Evolutionary conservation across 2,113 vertebrate genomes (phyloP).

Genomic region (Trinectes maculatus): DNA sequence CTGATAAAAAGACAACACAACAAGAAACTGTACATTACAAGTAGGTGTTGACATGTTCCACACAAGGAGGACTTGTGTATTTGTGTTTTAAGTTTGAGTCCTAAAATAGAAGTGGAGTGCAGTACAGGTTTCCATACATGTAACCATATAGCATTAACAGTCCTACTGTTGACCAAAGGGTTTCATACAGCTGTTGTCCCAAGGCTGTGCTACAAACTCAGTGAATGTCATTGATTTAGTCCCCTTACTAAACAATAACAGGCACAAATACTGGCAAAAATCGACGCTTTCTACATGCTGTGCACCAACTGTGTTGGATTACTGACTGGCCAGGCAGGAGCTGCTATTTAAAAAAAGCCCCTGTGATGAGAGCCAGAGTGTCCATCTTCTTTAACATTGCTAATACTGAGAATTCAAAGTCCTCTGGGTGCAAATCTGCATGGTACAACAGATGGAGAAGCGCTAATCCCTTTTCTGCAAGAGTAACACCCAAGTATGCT

Average conservation of each 20-base stretch:
- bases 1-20: conserved; percentile 32
- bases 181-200: conserved; percentile 56
- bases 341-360: background rate
- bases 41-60: conserved; percentile 65
- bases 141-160: conserved; percentile 51
- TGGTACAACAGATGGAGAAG: conserved; percentile 64
- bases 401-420: conserved; percentile 20
- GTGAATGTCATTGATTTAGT: conserved; percentile 44
- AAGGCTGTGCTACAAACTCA: conserved; percentile 35
- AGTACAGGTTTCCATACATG: conserved; percentile 56
- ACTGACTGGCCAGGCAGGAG: conserved; percentile 1
- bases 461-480: conserved; percentile 64
- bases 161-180: conserved; percentile 49
- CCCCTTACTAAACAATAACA: conserved; percentile 21
- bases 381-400: conserved; percentile 1
- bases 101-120: conserved; percentile 60
- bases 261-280: conserved; percentile 23
- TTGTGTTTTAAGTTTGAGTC: conserved; percentile 42
- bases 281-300: conserved; percentile 26
- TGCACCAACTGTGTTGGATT: conserved; percentile 20
- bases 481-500: conserved; percentile 41
- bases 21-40: conserved; percentile 34
- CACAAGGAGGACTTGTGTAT: conserved; percentile 57
- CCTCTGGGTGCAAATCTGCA: conserved; percentile 44
- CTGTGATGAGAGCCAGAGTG: background rate